Conservation (phyloP, 92 coral and sea anemone genomes). For the Metridium senile region DNA sequence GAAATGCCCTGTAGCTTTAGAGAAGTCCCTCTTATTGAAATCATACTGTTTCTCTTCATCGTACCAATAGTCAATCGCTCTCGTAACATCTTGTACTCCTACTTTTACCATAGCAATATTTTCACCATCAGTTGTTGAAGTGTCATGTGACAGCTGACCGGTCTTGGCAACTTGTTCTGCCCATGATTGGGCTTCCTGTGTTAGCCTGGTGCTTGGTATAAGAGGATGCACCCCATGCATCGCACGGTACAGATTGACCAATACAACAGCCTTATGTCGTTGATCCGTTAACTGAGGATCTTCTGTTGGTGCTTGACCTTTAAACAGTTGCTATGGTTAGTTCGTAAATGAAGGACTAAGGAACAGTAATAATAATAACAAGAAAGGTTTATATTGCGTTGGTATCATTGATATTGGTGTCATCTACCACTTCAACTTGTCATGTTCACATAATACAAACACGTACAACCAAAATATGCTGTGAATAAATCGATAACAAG, state of each 20-base stretch:
- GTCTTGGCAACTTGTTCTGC: conserved; percentile 63
- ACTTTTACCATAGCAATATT: conserved; percentile 65
- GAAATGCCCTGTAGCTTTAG: conserved; percentile 72
- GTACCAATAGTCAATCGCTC: conserved; percentile 78
- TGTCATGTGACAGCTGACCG: conserved; percentile 50
- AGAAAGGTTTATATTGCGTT: too few species aligned
- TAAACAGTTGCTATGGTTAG: not conserved
- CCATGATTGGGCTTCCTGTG: conserved; percentile 66
- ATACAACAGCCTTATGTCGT: conserved; percentile 44
- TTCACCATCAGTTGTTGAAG: conserved; percentile 57
- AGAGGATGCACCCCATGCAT: conserved; percentile 55
- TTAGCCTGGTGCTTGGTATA: conserved; percentile 45
- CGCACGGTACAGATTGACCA: conserved; percentile 67
- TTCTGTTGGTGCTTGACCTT: not conserved
- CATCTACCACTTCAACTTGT: too few species aligned
- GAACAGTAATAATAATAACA: too few species aligned
- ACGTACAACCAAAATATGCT: too few species aligned
- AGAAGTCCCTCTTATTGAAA: conserved; percentile 43
- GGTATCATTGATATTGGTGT: too few species aligned
- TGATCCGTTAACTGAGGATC: conserved; percentile 2
- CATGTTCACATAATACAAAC: too few species aligned
- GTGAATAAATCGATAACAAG: too few species aligned
- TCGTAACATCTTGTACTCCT: conserved; percentile 47
- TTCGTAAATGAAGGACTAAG: too few species aligned
- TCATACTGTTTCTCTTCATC: conserved; percentile 53